phyloP scores from a whole-genome alignment of 1,140 invertebrate species.

The Protaetia brevitarsis region DNA sequence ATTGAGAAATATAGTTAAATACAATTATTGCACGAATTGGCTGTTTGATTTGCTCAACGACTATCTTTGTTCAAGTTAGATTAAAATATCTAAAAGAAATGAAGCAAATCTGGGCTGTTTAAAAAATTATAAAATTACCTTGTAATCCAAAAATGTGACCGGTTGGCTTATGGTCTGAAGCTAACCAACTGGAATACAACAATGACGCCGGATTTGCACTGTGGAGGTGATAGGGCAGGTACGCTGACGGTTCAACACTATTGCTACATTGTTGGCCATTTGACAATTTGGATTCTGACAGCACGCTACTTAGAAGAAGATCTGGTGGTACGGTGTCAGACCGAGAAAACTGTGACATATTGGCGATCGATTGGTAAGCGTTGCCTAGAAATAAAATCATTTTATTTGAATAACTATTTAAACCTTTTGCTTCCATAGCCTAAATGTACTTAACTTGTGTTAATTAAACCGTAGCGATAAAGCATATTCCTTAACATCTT shows the following conservation, averaged over 20 bases:
- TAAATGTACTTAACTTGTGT: background rate
- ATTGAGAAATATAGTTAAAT: no score
- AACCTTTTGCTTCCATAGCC: background rate
- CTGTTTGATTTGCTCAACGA: no score
- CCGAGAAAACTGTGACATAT: constrained; percentile 34
- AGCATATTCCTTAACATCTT: no score
- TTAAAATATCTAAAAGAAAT: no score
- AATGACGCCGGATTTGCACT: constrained; percentile 33
- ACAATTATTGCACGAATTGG: no score
- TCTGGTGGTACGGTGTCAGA: constrained; percentile 35
- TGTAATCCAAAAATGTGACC: constrained; percentile 44
- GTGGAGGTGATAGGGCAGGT: constrained; percentile 35
- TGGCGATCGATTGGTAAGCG: constrained; percentile 38
- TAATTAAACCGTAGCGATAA: no score
- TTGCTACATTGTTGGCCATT: constrained; percentile 23
- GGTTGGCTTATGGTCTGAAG: constrained; percentile 35
- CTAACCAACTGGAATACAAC: constrained; percentile 41
- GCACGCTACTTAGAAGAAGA: constrained; percentile 29
- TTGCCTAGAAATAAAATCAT: constrained; percentile 29
- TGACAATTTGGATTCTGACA: constrained; percentile 30
- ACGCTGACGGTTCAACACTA: constrained; percentile 22
- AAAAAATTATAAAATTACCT: constrained; percentile 31
- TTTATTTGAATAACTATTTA: background rate
- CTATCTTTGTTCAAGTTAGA: no score
- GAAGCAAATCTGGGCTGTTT: no score